Evolutionary conservation across 2,888 invertebrate species (phyloP), one percentile per base, ranked within the genome.

Genomic region (Exephanes ischioxanthus): DNA sequence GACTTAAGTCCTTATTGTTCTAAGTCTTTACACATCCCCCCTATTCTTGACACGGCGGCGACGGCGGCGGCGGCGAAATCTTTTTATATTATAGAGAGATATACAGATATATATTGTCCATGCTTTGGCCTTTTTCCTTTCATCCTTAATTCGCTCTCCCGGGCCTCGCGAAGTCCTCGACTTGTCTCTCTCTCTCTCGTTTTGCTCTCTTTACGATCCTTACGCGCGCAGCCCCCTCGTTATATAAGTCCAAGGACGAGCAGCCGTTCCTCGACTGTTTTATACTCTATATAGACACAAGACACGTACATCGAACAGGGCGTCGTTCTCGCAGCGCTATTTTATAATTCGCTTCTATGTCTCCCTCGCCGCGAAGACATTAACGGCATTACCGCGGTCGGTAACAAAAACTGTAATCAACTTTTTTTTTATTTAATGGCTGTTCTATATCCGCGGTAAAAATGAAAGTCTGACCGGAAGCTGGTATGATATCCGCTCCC

Each of bases 171-270:
- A 14, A 3, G 58, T 33, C 14, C 37, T 33, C 37, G 14, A 16
- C 26, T 22, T 22, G 19, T 14, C 37, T 45, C 19, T n/a, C 16
- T n/a, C 16, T 55, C 22, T 45, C 26, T 55, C 84, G 71, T 86
- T 89, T 89, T 83, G 82, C 83, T 85, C 85, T 86, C 75, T 89
- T 77, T 85, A 80, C 81, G 67, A 85, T 86, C 83, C 84, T 86
- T 78, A 82, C 86, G 77, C 82, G 77, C 72, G 80, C 67, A 78
- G 76, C 90, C 87, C 89, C 88, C 87, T 89, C 88, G 89, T 92
- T 91, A 91, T 91, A 90, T 91, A 92, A 92, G 91, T 89, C 90
- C 90, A 92, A 91, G 91, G 92, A 89, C 89, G 83, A 87, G 79
- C 33, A 67, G 33, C 66, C 77, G 77, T 48, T 55, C n/a, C 37